Conservation (phyloP, 1,140 invertebrate genomes). For the Drosophila bifasciata region DNA sequence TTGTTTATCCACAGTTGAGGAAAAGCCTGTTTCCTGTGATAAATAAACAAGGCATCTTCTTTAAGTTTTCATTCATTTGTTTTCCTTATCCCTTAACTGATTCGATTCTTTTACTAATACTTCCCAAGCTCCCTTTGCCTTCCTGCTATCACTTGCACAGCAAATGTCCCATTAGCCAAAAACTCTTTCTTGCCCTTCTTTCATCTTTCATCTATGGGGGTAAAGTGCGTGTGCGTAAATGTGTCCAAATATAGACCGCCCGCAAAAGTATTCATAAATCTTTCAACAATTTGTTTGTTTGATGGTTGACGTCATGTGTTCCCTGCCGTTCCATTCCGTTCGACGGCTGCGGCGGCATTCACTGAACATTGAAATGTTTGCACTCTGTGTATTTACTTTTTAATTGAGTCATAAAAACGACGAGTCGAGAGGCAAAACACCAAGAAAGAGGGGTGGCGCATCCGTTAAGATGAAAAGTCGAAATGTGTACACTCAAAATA, state of each 20-base stretch:
- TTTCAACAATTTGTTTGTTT: slow-evolving; percentile 47
- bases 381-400: slow-evolving; percentile 64
- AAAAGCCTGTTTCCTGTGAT: too few relatives aligned
- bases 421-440: slow-evolving; percentile 12
- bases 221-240: slow-evolving; percentile 13
- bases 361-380: slow-evolving; percentile 53
- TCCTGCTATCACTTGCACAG: background rate
- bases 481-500: slow-evolving; percentile 57
- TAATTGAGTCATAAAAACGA: slow-evolving; percentile 78
- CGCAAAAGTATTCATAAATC: slow-evolving; percentile 54
- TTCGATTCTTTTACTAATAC: too few relatives aligned
- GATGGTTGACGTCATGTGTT: slow-evolving; percentile 47
- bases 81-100: too few relatives aligned
- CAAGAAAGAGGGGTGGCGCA: slow-evolving; percentile 16
- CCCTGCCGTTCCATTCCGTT: too few relatives aligned
- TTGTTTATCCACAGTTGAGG: too few relatives aligned
- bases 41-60: too few relatives aligned
- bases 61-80: too few relatives aligned
- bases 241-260: slow-evolving; percentile 33
- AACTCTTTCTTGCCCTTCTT: slow-evolving; percentile 30
- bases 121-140: too few relatives aligned
- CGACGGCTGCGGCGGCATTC: slow-evolving; percentile 43
- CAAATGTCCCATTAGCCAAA: slow-evolving; percentile 32
- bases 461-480: slow-evolving; percentile 49
- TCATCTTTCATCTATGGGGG: slow-evolving; percentile 35